Base-by-base conservation (phyloP, 2,888 invertebrate species). In the Phyto melanocephala region DNA sequence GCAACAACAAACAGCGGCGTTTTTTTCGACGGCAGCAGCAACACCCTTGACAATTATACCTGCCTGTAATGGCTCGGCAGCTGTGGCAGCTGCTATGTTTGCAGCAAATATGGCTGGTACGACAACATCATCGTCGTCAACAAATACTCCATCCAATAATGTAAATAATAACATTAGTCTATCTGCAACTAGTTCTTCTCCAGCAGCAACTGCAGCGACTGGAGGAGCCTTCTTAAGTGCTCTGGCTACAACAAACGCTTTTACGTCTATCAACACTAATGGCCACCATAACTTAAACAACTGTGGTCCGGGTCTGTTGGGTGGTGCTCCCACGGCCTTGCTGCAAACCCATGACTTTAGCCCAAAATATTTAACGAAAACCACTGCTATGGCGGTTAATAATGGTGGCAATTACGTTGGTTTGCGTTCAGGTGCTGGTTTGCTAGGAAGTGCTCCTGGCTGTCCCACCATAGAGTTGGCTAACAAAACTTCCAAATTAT, bases 141-240 rank as follows among this genome's bases (percentile, higher is more conserved):
- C 83, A 68, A 84, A 86, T 82, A 86, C 87, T 89, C 87, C 89
- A 88, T 83, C 87, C 87, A 90, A 87, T 85, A 87, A 90, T 90
- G 90, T 90, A 90, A 90, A 90, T 90, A 90, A 89, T 88, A 89
- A 87, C 89, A 88, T 89, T 90, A 90, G 89, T 90, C 90, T 90
- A 90, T 88, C 89, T 88, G 90, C 88, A 87, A 89, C 89, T 89
- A 90, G 89, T 88, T 87, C 89, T 89, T 88, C 89, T 89, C 87
- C 87, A 87, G 78, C 84, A 83, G 84, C 84, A 84, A 79, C 84
- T 77, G 82, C 85, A 82, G 84, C 84, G 78, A 76, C 75, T 67
- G 80, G 65, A 3, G 68, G 80, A 15, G 58, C 71, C 54, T 76
- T 78, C 71, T 60, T 80, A 47, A 65, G 56, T 80, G 83, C 58